Conservation (phyloP, 2,113 vertebrate species). For the Bos taurus region ARS-UCD2.0 NC_037343.1:15096501-15097000, state of each 20-base stretch:
- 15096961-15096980: neutral
- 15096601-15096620: neutral
- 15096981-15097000: neutral
- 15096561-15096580: neutral
- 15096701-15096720: neutral
- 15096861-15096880: neutral
- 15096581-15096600: neutral
- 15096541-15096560: neutral
- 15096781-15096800: neutral
- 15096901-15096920: neutral
- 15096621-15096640: neutral
- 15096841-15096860: neutral
- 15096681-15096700: neutral
- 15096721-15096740: neutral
- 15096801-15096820: no score
- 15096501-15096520: neutral
- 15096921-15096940: neutral
- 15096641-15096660: neutral
- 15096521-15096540: neutral
- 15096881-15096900: neutral
- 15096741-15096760: neutral
- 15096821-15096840: neutral
- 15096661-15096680: neutral
- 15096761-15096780: neutral
- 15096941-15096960: neutral